These are phyloP conservation scores for Carterocephalus palaemon DNA, from an alignment of 2,888 invertebrate species.

Conservation along the genomic window DNA sequence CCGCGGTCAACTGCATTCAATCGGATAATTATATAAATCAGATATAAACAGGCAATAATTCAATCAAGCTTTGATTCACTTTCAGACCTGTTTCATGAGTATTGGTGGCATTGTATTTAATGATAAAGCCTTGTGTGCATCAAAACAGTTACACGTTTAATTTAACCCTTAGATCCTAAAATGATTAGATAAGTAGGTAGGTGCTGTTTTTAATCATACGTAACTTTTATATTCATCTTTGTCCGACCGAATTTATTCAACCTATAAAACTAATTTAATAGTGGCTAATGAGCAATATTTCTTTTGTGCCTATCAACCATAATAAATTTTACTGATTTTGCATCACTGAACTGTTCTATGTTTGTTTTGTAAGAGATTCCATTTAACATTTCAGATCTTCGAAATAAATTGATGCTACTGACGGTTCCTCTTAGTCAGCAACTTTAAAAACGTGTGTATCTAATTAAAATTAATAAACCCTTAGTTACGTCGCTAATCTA, in stretches of 20 bases:
- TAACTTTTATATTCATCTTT: no score
- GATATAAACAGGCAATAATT: constrained; percentile 21
- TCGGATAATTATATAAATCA: constrained; percentile 26
- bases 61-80: background rate
- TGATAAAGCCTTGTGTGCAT: background rate
- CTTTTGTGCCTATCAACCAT: no score
- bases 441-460: constrained; percentile 18
- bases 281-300: no score
- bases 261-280: no score
- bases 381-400: constrained; percentile 3
- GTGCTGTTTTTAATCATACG: no score
- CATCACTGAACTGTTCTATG: no score
- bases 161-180: no score
- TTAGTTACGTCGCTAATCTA: constrained; percentile 10
- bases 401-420: constrained; percentile 4
- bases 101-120: background rate
- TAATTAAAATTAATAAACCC: constrained; percentile 23
- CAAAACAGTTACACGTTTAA: no score
- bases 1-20: constrained; percentile 25
- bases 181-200: no score
- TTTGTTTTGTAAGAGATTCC: background rate
- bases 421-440: constrained; percentile 3
- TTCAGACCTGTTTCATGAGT: background rate
- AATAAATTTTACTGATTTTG: no score
- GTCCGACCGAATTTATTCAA: no score